Evolutionary conservation across 1,140 invertebrate species (phyloP).

Genomic region (Micrasema minimum): DNA sequence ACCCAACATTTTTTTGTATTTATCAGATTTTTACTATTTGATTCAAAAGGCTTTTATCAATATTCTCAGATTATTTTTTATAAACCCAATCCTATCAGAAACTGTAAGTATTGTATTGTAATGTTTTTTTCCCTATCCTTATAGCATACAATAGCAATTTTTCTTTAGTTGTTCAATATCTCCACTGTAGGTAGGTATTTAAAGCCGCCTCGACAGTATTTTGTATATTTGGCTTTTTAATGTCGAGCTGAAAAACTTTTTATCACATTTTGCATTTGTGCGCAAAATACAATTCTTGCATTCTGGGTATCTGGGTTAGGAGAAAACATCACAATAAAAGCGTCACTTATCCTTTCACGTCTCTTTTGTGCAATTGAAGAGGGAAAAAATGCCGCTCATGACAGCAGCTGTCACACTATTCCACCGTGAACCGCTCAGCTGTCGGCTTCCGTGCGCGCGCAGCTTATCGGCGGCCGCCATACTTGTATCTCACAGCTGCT

Average conservation of each 20-base stretch:
- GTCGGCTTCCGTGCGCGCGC: conserved; percentile 41
- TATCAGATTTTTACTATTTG: not conserved
- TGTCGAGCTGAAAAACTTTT: not conserved
- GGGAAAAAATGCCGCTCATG: not conserved
- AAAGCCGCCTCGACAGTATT: not conserved
- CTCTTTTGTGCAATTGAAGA: not conserved
- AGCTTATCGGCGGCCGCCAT: conserved; percentile 18
- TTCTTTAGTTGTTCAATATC: not conserved
- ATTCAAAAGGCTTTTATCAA: not conserved
- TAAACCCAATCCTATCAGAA: too few species aligned
- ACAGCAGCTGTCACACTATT: conserved; percentile 26
- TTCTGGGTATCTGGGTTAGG: not conserved
- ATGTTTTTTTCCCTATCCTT: too few species aligned
- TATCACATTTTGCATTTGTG: not conserved
- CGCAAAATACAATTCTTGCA: not conserved
- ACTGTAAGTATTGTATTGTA: too few species aligned
- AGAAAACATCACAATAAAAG: not conserved
- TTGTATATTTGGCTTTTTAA: not conserved
- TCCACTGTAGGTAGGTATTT: not conserved
- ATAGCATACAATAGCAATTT: too few species aligned
- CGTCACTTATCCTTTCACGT: not conserved
- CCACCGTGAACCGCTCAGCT: conserved; percentile 31
- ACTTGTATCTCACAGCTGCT: conserved; percentile 15
- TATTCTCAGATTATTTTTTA: not conserved
- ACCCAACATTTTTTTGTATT: too few species aligned